Conservation (phyloP, 2,113 vertebrate species). For the Stigmatopora argus region DNA sequence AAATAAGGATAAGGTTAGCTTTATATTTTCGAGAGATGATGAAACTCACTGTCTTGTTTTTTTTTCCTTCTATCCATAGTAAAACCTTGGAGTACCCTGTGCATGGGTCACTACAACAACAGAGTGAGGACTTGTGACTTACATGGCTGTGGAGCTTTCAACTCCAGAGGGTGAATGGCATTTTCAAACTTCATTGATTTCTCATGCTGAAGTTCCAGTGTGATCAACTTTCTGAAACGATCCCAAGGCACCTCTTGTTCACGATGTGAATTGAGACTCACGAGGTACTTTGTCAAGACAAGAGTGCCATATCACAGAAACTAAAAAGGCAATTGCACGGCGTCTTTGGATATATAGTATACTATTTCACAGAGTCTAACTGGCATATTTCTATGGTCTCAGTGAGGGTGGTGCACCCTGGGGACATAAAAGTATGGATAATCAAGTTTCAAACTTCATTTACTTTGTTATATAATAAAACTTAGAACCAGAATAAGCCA, state of each 20-base stretch:
- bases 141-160: constrained; percentile 55
- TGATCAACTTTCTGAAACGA: not conserved
- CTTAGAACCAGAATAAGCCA: not conserved
- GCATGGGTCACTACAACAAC: constrained; percentile 56
- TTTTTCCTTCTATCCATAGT: constrained; percentile 16
- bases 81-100: constrained; percentile 52
- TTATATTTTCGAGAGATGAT: not conserved
- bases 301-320: not conserved
- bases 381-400: not conserved
- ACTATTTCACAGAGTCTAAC: not conserved
- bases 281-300: not conserved
- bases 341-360: not conserved
- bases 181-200: constrained; percentile 5
- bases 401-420: not conserved
- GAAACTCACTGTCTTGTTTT: not conserved
- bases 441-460: not conserved
- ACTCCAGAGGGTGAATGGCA: constrained; percentile 47
- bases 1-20: too few relatives aligned
- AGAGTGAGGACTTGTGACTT: constrained; percentile 55
- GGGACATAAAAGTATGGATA: not conserved
- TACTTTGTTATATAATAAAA: not conserved
- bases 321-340: not conserved
- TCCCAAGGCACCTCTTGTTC: not conserved
- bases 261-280: not conserved
- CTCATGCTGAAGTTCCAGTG: constrained; percentile 5